Evolutionary conservation across 2,888 invertebrate genomes (phyloP), one percentile per base, ranked within the genome.

Genomic region (Diplolepis rosae): DNA sequence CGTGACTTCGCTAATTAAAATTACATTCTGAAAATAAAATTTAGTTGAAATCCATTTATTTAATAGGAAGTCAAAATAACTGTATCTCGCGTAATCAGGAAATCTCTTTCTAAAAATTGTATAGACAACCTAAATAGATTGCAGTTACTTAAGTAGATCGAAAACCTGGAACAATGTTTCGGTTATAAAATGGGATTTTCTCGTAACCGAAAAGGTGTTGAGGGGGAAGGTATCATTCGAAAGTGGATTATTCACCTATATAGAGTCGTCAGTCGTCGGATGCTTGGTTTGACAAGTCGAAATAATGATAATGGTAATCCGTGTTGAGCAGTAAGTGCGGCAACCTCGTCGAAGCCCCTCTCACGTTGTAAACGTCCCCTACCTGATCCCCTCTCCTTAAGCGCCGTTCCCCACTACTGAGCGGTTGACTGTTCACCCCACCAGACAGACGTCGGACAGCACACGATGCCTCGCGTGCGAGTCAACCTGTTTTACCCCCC

Each of bases 221-320:
- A 3, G 15, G 6, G 7, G 18, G 45, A 18, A 18, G 1, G 18
- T 15, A 4, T 39, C 18, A 18, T 18, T 7, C 7, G 7, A 18
- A 45, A 18, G 15, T 6, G 7, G 5, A 45, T 18, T 45, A 45
- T 45, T 15, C 6, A 7, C 45, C 7, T 6, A 45, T 45, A 18
- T 45, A 45, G 45, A 45, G 15, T 18, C 18, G 2, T 45, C 18
- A 45, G 7, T 2, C 7, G 52, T 6, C 13, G n/a, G 51, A 51
- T 51, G 13, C 13, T 54, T 13, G 3, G 13, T 30, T 54, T 32
- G 18, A 56, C 30, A 22, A 35, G 82, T 80, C 80, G 80, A 80
- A 83, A 84, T 83, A 83, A 85, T 83, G 82, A 85, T 84, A 84
- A 87, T 86, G 83, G 80, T 84, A 84, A 86, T 85, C 83, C 81